Conservation (phyloP, 2,797 vertebrate species). For the Philypnodon macrostomus region DNA sequence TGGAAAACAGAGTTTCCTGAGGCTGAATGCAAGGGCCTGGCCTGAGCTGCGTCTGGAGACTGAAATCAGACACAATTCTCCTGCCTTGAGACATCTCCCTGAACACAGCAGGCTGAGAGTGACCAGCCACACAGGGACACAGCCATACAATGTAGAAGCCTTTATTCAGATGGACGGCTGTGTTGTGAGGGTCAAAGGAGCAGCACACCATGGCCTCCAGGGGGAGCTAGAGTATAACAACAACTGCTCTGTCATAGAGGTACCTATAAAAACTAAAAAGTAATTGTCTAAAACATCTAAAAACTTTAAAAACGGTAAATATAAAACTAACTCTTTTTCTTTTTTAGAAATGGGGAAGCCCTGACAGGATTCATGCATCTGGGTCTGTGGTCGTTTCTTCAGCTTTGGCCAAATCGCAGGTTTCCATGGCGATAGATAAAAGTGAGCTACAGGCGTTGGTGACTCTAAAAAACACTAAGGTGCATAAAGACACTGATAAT, state of each 20-base stretch:
- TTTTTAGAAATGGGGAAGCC: conserved; percentile 73
- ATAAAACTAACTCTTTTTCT: not conserved
- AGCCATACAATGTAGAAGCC: conserved; percentile 41
- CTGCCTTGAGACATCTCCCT: conserved; percentile 56
- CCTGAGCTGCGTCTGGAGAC: conserved; percentile 63
- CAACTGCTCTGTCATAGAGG: conserved; percentile 77
- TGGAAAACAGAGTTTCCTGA: conserved; percentile 53
- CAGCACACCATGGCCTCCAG: conserved; percentile 64
- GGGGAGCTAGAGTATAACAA: conserved; percentile 73
- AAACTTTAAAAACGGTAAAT: no score
- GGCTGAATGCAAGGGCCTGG: conserved; percentile 55
- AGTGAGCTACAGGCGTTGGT: conserved; percentile 60
- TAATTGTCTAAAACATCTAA: not conserved
- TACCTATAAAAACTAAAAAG: conserved; percentile 20
- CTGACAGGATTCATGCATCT: conserved; percentile 66
- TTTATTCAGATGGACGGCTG: conserved; percentile 66
- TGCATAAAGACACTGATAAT: conserved; percentile 27
- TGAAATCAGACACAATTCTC: conserved; percentile 67
- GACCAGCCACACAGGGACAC: conserved; percentile 33
- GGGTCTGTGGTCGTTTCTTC: conserved; percentile 65
- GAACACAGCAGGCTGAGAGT: conserved; percentile 60
- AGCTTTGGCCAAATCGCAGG: conserved; percentile 60
- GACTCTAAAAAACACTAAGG: conserved; percentile 62
- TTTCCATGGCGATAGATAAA: conserved; percentile 64
- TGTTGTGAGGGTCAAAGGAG: conserved; percentile 57